phyloP scores from a whole-genome alignment of 2,888 invertebrate genomes.

The Leptopilina syphax region DNA sequence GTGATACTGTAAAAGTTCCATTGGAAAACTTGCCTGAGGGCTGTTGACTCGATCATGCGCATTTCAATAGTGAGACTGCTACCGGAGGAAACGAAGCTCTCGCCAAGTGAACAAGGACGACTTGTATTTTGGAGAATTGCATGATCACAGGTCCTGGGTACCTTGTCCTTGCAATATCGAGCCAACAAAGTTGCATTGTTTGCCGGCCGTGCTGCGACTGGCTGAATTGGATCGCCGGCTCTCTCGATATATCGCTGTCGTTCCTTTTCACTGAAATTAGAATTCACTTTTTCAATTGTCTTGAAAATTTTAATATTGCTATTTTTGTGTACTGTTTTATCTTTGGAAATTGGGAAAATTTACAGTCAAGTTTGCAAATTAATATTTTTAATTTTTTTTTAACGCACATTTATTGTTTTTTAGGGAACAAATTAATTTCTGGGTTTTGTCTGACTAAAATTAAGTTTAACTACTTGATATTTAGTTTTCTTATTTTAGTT shows the following conservation, averaged over 20 bases:
- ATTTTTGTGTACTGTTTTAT: neutral
- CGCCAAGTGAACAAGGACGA: constrained; percentile 87
- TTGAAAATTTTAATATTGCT: neutral
- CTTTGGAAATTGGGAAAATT: too few species aligned
- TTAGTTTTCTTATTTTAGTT: too few species aligned
- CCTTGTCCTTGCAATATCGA: constrained; percentile 88
- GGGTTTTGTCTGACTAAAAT: neutral
- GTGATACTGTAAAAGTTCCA: constrained; percentile 39
- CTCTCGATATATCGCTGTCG: constrained; percentile 67
- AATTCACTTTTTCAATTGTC: constrained; percentile 16
- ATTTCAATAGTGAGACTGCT: constrained; percentile 89
- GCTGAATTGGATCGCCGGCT: constrained; percentile 52
- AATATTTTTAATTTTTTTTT: too few species aligned
- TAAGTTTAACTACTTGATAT: neutral
- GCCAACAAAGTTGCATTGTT: constrained; percentile 88
- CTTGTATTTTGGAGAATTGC: constrained; percentile 82
- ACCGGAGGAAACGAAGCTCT: constrained; percentile 90
- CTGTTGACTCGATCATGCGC: constrained; percentile 89
- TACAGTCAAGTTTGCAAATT: too few species aligned
- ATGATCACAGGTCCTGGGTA: constrained; percentile 90
- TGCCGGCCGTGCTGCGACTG: constrained; percentile 75
- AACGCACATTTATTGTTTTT: too few species aligned
- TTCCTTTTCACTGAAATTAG: constrained; percentile 73
- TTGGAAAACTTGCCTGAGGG: constrained; percentile 83
- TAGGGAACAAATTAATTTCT: too few species aligned